phyloP scores from a whole-genome alignment of 2,113 vertebrate genomes.

The Stigmatopora argus region DNA sequence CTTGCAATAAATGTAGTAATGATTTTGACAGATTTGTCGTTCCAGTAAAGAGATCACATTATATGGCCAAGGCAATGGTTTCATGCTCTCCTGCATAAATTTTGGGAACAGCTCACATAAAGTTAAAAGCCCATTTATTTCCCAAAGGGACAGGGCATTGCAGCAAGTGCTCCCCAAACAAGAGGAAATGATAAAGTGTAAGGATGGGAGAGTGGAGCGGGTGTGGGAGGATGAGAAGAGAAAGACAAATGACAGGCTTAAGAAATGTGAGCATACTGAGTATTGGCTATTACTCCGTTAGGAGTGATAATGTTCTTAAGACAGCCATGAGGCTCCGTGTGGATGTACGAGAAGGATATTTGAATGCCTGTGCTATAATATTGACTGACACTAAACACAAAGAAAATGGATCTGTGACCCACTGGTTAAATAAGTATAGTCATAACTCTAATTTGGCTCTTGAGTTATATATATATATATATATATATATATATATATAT shows the following conservation, averaged over 20 bases:
- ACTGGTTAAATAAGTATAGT: not conserved
- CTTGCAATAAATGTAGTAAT: not conserved
- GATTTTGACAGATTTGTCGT: not conserved
- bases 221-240: conserved; percentile 5
- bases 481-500: no score
- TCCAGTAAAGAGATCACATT: not conserved
- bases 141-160: conserved; percentile 3
- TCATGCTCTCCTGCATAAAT: not conserved
- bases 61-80: not conserved
- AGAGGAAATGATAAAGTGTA: conserved; percentile 9
- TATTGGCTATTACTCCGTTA: conserved; percentile 33
- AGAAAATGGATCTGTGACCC: not conserved
- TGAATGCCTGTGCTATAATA: conserved; percentile 26
- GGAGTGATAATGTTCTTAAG: conserved; percentile 34
- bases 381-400: conserved; percentile 22
- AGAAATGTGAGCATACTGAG: conserved; percentile 10
- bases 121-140: conserved; percentile 11
- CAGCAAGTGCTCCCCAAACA: conserved; percentile 1
- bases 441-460: no score
- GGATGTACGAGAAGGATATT: conserved; percentile 25
- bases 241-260: conserved; percentile 22
- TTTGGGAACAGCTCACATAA: not conserved
- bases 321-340: conserved; percentile 2
- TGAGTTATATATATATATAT: no score
- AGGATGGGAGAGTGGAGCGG: not conserved